Conservation (phyloP, 2,888 invertebrate genomes). For the Catocala nupta region DNA sequence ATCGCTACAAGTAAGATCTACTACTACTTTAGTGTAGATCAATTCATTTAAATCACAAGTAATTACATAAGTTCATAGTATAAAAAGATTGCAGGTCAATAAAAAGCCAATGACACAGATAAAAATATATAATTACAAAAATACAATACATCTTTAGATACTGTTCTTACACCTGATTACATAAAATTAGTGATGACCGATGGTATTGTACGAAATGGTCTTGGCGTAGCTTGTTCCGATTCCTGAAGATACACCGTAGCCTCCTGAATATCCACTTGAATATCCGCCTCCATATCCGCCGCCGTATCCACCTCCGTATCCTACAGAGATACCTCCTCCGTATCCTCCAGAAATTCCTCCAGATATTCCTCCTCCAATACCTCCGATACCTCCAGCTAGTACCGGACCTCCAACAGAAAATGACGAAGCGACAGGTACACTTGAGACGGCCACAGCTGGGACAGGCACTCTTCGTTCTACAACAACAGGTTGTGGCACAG, state of each 20-base stretch:
- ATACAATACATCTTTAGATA: conserved; percentile 32
- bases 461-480: conserved; percentile 50
- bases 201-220: conserved; percentile 45
- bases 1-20: too few relatives aligned
- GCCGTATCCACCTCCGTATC: conserved; percentile 14
- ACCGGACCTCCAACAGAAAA: conserved; percentile 19
- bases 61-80: too few relatives aligned
- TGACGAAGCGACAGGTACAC: conserved; percentile 28
- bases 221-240: conserved; percentile 37
- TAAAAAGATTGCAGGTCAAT: too few relatives aligned
- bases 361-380: conserved; percentile 12
- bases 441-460: conserved; percentile 26
- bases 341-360: conserved; percentile 11
- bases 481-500: conserved; percentile 72
- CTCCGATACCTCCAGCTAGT: conserved; percentile 23
- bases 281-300: neutral
- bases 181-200: conserved; percentile 43
- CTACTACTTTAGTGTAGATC: too few relatives aligned
- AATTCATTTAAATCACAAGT: too few relatives aligned
- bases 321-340: neutral
- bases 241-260: conserved; percentile 35
- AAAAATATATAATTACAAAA: conserved; percentile 46
- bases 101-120: conserved; percentile 17
- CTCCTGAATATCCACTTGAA: conserved; percentile 9
- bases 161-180: conserved; percentile 20